These are phyloP conservation scores for Scarus forsteni DNA, from an alignment of 2,797 vertebrate genomes.

Conservation along the genomic window DNA sequence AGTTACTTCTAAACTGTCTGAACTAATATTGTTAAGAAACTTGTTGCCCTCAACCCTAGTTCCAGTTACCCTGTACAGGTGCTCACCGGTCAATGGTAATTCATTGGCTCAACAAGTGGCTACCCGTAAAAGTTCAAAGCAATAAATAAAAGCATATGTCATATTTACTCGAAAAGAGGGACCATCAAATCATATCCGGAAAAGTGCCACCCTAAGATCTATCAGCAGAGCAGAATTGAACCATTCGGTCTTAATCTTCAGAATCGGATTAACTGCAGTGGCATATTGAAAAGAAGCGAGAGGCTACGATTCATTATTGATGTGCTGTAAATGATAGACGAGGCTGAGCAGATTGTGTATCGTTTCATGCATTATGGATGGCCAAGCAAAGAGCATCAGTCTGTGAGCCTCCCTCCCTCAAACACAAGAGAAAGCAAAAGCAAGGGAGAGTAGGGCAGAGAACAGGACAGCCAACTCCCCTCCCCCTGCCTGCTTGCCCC, in stretches of 20 bases:
- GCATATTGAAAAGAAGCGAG: conserved; percentile 71
- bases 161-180: neutral
- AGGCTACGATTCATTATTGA: conserved; percentile 84
- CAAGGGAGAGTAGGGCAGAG: conserved; percentile 47
- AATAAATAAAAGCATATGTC: conserved; percentile 2
- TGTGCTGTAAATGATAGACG: conserved; percentile 87
- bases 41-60: neutral
- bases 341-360: conserved; percentile 87
- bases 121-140: conserved; percentile 5
- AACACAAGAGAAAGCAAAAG: conserved; percentile 58
- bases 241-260: conserved; percentile 21
- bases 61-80: conserved; percentile 32
- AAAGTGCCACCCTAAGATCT: conserved; percentile 11
- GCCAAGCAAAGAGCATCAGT: conserved; percentile 69
- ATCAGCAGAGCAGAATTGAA: neutral
- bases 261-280: conserved; percentile 52
- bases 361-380: conserved; percentile 85
- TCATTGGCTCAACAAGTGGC: conserved; percentile 33
- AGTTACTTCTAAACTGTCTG: no score
- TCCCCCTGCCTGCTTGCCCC: conserved; percentile 34
- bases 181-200: neutral
- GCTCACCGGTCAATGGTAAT: neutral
- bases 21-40: no score
- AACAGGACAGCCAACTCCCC: conserved; percentile 32
- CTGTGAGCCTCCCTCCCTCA: conserved; percentile 54